Base-by-base conservation (phyloP, 1,140 invertebrate genomes). In the Drosophila littoralis region DNA sequence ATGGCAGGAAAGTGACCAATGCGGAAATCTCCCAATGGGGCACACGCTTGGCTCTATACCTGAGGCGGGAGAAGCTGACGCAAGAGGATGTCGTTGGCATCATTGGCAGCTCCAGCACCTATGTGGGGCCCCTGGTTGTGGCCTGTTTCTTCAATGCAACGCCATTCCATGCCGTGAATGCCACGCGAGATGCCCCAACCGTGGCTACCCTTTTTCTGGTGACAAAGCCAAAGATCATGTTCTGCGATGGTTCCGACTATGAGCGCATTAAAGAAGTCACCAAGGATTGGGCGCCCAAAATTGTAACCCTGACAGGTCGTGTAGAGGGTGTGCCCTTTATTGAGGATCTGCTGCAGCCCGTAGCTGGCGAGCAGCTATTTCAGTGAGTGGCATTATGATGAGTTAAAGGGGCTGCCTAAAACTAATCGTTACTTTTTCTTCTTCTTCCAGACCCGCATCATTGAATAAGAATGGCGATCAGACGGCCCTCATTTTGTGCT, bases 401-500 rank as follows among this genome's bases (percentile, higher is more conserved):
- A 2, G 38, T 17, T 2, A 5, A 12, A n/a, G 9, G 9, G 36
- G 8, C 22, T 28, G 12, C 12, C 22, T 33, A 2, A n/a, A 28
- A 35, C 17, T 0, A 4, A 33, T 0, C 9, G 22, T 28, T 28
- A 28, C 22, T 7, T 42, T 1, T n/a, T 7, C 13, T 54, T 48
- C n/a, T 13, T 12, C 12, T 6, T n/a, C 1, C 7, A 89, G 84
- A 28, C 84, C 77, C 7, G 33, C 32, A 13, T 7, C 43, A 7
- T 36, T 89, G 33, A 54, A 69, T 7, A 38, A 8, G 2, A 45
- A 70, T 50, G 72, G 70, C 0, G 78, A 89, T 38, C 80, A 90
- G 43, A 78, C 72, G 6, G 81, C 79, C 2, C 60, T 81, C 4
- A 85, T 94, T 42, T 61, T 93, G 2, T 93, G 83, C 60, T 94